Evolutionary conservation across 1,140 invertebrate species (phyloP).

Genomic region (Pectinophora gossypiella): DNA sequence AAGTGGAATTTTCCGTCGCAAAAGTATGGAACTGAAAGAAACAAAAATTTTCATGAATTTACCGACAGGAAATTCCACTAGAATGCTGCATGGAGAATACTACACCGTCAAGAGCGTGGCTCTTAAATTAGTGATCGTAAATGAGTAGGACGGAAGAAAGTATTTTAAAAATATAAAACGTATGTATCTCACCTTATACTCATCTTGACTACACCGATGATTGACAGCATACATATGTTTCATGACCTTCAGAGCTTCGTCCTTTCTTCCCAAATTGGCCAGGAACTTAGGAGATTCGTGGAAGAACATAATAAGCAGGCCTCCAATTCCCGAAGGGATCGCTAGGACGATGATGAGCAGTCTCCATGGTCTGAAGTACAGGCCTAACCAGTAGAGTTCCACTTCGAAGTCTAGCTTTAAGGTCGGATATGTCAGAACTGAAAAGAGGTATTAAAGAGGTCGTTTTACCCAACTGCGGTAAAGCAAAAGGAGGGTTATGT

Average conservation of each 20-base stretch:
- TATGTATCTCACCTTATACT: constrained; percentile 51
- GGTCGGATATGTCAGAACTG: constrained; percentile 63
- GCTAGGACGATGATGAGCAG: constrained; percentile 80
- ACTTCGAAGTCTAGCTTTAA: constrained; percentile 55
- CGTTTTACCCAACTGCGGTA: no score
- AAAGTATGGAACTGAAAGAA: no score
- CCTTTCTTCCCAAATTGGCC: constrained; percentile 73
- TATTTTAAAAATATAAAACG: background rate
- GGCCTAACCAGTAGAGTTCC: constrained; percentile 42
- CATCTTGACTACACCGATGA: constrained; percentile 30
- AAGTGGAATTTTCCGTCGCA: no score
- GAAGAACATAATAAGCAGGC: constrained; percentile 77
- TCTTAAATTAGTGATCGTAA: no score
- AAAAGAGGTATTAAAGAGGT: no score
- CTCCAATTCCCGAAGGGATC: constrained; percentile 78
- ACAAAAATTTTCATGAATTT: no score
- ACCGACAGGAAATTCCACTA: no score
- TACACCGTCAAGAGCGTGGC: no score
- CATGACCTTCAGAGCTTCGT: constrained; percentile 76
- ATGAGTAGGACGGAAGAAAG: no score
- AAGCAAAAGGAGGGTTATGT: no score
- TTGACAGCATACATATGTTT: constrained; percentile 76
- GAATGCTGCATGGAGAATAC: no score
- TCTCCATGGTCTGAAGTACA: constrained; percentile 79
- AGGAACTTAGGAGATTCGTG: constrained; percentile 85